These are phyloP conservation scores for Muntiacus muntjak DNA, from an alignment of 2,113 vertebrate genomes.

Conservation along the genomic window DNA sequence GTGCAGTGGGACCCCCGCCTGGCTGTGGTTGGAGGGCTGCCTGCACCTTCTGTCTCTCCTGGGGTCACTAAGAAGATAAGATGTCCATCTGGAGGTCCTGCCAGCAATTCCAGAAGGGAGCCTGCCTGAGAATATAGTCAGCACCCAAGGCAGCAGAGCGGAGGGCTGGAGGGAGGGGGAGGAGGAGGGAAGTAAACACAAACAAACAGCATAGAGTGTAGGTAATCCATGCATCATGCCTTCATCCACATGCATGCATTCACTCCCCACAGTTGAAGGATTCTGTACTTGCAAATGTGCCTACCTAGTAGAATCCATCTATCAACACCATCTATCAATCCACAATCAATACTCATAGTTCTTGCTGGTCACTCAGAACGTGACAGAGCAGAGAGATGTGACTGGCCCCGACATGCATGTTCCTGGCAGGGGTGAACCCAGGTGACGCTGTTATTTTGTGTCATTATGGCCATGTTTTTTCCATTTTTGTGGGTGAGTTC, in stretches of 20 bases:
- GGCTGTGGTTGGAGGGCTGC: neutral
- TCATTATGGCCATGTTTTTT: too few species aligned
- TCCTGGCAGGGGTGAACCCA: neutral
- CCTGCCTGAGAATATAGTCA: neutral
- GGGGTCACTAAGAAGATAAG: neutral
- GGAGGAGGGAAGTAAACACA: neutral
- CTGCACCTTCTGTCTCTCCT: neutral
- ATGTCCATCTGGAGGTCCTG: neutral
- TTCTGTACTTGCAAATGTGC: too few species aligned
- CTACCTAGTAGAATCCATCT: neutral
- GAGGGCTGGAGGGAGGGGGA: neutral
- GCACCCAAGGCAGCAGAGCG: too few species aligned
- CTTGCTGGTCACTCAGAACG: neutral
- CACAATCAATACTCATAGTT: neutral
- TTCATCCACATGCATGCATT: neutral
- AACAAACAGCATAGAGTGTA: neutral
- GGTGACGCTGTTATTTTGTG: neutral
- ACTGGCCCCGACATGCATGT: neutral
- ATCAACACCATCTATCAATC: neutral
- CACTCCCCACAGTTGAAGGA: neutral
- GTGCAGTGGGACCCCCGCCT: accelerated
- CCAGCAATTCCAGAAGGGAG: neutral
- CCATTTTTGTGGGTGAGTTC: neutral
- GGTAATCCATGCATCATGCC: neutral
- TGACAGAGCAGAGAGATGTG: neutral